Evolutionary conservation across 2,888 invertebrate species (phyloP), one percentile per base, ranked within the genome.

Genomic region (Drosophila multiciliata): DNA sequence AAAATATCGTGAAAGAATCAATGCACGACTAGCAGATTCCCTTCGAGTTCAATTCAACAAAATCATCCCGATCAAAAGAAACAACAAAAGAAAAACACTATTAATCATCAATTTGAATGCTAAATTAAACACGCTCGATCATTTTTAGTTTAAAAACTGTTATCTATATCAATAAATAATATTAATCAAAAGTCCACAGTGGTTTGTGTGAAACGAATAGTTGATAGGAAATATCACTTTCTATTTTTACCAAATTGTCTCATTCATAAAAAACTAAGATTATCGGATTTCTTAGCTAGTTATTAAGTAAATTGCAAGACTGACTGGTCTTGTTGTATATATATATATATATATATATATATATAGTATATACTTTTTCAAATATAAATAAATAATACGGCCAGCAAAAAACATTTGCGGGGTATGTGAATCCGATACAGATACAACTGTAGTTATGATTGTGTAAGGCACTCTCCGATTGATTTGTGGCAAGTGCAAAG

Each of bases 401-500:
- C 45, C 12, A 20, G 12, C 12, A 12, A 20, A 7, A 20, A 20
- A 1, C 12, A 20, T 15, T n/a, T 40, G 32, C 52, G 29, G 55
- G 33, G 29, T 38, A 49, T 26, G 38, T 23, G 52, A 74, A 69
- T 54, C 35, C 52, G 75, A 68, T 68, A 68, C 50, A 15, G 45
- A 64, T 8, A 45, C 20, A 45, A 5, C 40, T 42, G 40, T n/a
- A 11, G 42, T n/a, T 42, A 12, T 3, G 20, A 52, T 65, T 77
- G 61, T 26, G 57, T 26, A 33, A 23, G 9, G 32, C 35, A 35
- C 42, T 23, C n/a, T 20, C 48, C 29, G 29, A 57, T 52, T 74
- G 67, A 74, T 63, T 74, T 74, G 75, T 63, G 73, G 75, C 67
- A 62, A 48, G 52, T 73, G 49, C 33, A 60, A 42, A 29, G 42